These are phyloP conservation scores for Liolophura sinensis DNA, from an alignment of 1,140 invertebrate species.

Conservation along the genomic window DNA sequence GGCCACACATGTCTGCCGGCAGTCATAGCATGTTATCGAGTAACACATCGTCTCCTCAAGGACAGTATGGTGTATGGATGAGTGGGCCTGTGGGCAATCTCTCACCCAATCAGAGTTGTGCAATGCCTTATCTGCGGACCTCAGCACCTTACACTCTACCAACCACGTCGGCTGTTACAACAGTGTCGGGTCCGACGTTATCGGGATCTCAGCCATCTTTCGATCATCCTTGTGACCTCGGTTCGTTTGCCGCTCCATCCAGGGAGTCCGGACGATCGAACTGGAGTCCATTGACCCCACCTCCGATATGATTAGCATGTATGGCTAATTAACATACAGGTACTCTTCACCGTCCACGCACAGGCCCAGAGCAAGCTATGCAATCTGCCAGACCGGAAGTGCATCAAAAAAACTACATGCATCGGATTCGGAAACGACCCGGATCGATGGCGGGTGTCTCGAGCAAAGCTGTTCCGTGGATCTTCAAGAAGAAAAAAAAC, in stretches of 20 bases:
- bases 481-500: no score
- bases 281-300: slow-evolving; percentile 46
- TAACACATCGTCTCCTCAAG: slow-evolving; percentile 30
- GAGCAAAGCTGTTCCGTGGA: no score
- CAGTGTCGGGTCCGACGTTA: slow-evolving; percentile 15
- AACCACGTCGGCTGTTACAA: slow-evolving; percentile 22
- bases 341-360: background rate
- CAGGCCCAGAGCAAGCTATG: slow-evolving; percentile 1
- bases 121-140: slow-evolving; percentile 45
- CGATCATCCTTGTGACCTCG: slow-evolving; percentile 46
- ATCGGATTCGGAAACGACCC: background rate
- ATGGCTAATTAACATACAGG: slow-evolving; percentile 4
- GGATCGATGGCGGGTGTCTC: background rate
- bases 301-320: slow-evolving; percentile 35
- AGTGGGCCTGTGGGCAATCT: slow-evolving; percentile 40
- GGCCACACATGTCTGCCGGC: slow-evolving; percentile 39
- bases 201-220: slow-evolving; percentile 20
- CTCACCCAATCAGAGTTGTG: slow-evolving; percentile 50
- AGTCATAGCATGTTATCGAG: slow-evolving; percentile 27
- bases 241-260: slow-evolving; percentile 23
- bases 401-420: background rate
- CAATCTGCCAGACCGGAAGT: background rate
- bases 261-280: slow-evolving; percentile 25
- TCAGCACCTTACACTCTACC: slow-evolving; percentile 29
- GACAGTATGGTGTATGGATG: slow-evolving; percentile 52